Evolutionary conservation across 2,113 vertebrate genomes (phyloP), one percentile per base, ranked within the genome.

Genomic region (Sterrhoptilus dennistouni): DNA sequence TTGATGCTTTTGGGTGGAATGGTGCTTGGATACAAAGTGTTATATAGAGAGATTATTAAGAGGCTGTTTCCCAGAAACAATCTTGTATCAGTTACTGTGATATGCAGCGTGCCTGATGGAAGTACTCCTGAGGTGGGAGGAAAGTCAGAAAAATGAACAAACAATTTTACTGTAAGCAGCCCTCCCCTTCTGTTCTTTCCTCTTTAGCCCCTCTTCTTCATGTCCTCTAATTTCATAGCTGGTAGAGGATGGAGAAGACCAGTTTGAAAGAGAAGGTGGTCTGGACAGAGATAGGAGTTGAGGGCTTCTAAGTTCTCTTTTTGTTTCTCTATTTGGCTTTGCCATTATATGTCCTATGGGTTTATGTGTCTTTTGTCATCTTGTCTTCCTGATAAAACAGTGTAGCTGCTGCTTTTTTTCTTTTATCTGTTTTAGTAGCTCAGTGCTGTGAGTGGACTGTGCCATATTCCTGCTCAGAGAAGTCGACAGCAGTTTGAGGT

Each of bases 1-100:
- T 88, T 65, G 83, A 90, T 92, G 92, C 68, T 86, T 83, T 93
- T 83, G 64, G 64, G 52, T 94, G 71, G 87, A 75, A 60, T 83
- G 42, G 45, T 56, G 50, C 83, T 90, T 90, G 76, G 79, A 66
- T 92, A 90, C 60, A 24, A 63, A 90, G 28, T 40, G 52, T 68
- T 82, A 4, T 56, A 36, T 54, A 81, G 95, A n/a, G 81, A 47
- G 6, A 15, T 85, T 71, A 77, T 44, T 49, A 68, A 83, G 83
- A 77, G 36, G 31, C 72, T 77, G 38, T 90, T 93, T 90, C 83
- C 60, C 54, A 90, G 93, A 93, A 91, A 70, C 70, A 69, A 1
- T 68, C 33, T 11, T 36, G 7, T 72, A 57, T 66, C 38, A 44
- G 66, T 63, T 74, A 23, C 6, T 44, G 24, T 64, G 49, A 76